Base-by-base conservation (phyloP, 2,888 invertebrate genomes). In the Neria commutata region DNA sequence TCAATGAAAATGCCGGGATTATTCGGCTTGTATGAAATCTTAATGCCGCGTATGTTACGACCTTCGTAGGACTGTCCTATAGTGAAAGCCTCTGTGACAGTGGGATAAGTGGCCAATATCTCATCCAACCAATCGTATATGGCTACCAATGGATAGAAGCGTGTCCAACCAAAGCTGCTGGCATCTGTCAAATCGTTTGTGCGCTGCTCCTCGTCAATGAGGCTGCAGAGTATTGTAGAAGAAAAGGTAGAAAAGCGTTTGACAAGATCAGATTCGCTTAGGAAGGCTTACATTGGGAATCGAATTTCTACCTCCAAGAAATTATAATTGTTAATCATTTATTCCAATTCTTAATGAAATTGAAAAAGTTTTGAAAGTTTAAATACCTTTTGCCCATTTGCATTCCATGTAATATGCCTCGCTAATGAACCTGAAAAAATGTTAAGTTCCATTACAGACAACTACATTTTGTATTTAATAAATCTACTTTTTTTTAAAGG, bases 1-100 rank as follows among this genome's bases (percentile, higher is more conserved):
- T 89, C 89, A 11, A 89, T 82, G 77, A 88, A 86, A 2, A 86
- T 85, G 3, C 83, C 83, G 62, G 85, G 81, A 79, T 86, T 79
- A 65, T 83, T 74, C 2, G 62, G 1, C 11, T 68, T 74, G 45
- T 70, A 72, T 2, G 76, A 72, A 17, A 85, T 76, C 57, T 80
- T 83, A 0, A 85, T 80, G 33, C 88, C 88, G 47, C 83, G 82
- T 21, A 89, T 85, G 1, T 80, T 70, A 21, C 88, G 83, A 0
- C 85, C 85, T 80, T 89, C 86, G 59, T 81, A 84, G 1, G 88
- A 84, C 26, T 74, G 69, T 3, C 89, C 89, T 14, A 85, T 82
- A 3, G 83, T 83, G 6, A 78, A 82, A 1, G 86, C 69, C 1
- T 83, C 72, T 0, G 78, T 81, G 0, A 86, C 84, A 3, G 77